Conservation (phyloP, 2,888 invertebrate genomes). For the Schizaphis graminum region DNA sequence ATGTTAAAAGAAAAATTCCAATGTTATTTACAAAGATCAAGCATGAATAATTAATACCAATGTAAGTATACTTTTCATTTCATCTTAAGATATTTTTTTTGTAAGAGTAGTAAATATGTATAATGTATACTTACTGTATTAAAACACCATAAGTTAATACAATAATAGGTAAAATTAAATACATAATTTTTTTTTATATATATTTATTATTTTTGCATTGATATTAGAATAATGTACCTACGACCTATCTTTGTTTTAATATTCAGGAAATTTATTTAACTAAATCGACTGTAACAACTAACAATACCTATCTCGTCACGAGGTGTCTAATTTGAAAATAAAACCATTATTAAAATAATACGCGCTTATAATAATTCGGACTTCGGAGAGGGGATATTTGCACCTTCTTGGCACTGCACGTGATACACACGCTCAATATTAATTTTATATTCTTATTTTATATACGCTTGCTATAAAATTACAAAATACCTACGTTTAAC, state of each 20-base stretch:
- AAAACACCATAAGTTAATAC: neutral
- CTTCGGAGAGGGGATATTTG: neutral
- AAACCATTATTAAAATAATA: neutral
- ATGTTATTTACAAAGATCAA: too few relatives aligned
- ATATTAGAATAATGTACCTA: neutral
- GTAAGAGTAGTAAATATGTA: too few relatives aligned
- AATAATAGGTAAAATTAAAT: neutral
- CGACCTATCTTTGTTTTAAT: neutral
- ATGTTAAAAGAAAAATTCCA: too few relatives aligned
- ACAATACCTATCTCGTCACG: neutral
- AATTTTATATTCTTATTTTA: constrained; percentile 1
- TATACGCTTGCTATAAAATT: neutral
- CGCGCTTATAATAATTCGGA: neutral
- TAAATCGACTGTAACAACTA: neutral
- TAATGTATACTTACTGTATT: neutral
- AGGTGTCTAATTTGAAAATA: constrained; percentile 12
- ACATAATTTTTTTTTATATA: neutral
- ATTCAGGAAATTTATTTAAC: neutral
- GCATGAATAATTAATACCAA: too few relatives aligned
- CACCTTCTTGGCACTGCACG: neutral
- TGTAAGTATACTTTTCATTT: too few relatives aligned
- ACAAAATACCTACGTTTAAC: neutral
- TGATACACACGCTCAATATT: neutral
- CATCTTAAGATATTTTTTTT: too few relatives aligned
- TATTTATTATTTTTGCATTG: neutral